Evolutionary conservation across 2,797 vertebrate genomes (phyloP).

Genomic region (Sebastes steindachneri): DNA sequence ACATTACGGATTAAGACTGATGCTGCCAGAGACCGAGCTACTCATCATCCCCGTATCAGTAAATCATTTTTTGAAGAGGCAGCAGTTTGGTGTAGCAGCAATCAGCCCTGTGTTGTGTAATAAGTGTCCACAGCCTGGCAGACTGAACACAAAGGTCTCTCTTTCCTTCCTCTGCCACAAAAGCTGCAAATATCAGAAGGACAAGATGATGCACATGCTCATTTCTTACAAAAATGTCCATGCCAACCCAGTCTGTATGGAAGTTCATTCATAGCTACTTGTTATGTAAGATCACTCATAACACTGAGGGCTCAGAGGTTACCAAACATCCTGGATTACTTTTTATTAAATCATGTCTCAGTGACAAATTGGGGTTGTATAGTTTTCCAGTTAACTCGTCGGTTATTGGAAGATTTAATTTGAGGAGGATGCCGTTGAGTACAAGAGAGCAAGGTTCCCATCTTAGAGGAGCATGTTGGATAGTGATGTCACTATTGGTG

Average conservation of each 20-base stretch:
- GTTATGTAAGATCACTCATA: constrained; percentile 8
- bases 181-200: neutral
- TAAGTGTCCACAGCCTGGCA: neutral
- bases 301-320: neutral
- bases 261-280: neutral
- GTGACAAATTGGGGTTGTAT: neutral
- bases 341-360: constrained; percentile 5
- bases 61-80: constrained; percentile 14
- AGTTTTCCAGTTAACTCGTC: neutral
- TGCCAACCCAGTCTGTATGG: rapidly evolving
- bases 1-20: constrained; percentile 45
- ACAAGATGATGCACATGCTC: neutral
- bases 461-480: neutral
- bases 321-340: neutral
- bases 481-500: neutral
- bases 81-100: constrained; percentile 7
- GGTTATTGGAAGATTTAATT: constrained; percentile 10
- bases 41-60: constrained; percentile 26
- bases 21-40: neutral
- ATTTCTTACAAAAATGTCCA: neutral
- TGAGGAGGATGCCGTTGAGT: neutral
- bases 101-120: constrained; percentile 8
- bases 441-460: neutral
- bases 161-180: neutral
- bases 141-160: neutral